Conservation (phyloP, 2,888 invertebrate genomes). For the Tetranychus truncatus region DNA sequence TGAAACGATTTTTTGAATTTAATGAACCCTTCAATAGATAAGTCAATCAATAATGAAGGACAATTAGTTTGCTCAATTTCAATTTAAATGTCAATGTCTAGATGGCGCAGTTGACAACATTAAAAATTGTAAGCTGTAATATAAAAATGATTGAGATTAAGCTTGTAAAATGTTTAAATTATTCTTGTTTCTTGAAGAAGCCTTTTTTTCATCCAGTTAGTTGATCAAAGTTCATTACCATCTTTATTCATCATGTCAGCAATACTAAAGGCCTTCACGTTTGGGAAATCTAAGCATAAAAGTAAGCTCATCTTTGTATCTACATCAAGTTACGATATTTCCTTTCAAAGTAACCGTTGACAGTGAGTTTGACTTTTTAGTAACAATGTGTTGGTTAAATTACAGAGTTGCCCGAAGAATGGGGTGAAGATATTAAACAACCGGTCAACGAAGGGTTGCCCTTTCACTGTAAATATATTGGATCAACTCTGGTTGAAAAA, state of each 20-base stretch:
- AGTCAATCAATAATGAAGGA: too few relatives aligned
- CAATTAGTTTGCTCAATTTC: too few relatives aligned
- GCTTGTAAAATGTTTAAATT: background rate
- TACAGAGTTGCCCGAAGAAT: constrained; percentile 30
- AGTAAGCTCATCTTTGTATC: constrained; percentile 5
- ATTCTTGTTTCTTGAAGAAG: background rate
- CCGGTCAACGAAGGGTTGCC: constrained; percentile 37
- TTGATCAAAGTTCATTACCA: background rate
- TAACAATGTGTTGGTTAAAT: too few relatives aligned
- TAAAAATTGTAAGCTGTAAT: background rate
- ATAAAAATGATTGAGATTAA: background rate
- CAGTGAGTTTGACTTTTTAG: too few relatives aligned
- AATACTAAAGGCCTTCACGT: constrained; percentile 7
- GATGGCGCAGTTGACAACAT: too few relatives aligned
- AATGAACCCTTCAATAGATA: too few relatives aligned
- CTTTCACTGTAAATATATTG: constrained; percentile 53
- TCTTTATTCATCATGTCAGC: constrained; percentile 3
- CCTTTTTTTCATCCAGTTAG: background rate
- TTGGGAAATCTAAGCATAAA: constrained; percentile 11
- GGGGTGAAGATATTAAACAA: constrained; percentile 28
- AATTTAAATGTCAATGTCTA: too few relatives aligned
- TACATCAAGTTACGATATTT: background rate
- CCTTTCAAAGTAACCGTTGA: background rate
- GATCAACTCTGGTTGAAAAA: constrained; percentile 55
- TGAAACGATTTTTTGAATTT: too few relatives aligned